Percentiles rank a stretch among this genome's conserved stretches.
phyloP scores from a whole-genome alignment of 2,797 vertebrate genomes.

The Apogon hyalosoma region DNA sequence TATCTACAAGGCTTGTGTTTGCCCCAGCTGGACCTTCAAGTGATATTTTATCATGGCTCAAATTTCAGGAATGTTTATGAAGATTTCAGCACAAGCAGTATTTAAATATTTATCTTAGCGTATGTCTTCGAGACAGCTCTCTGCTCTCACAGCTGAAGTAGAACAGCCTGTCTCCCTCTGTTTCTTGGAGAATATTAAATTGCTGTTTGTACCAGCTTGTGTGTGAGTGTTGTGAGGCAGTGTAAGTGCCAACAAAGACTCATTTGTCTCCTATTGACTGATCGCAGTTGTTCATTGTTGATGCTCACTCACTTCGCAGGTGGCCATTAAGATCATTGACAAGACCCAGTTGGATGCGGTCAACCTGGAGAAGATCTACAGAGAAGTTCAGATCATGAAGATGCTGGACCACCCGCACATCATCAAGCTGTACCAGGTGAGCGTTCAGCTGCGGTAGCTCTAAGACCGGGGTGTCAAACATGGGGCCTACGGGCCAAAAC shows the following conservation, averaged over 20 bases:
- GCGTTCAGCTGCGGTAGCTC: not conserved
- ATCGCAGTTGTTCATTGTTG: constrained; percentile 33
- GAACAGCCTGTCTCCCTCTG: constrained; percentile 25
- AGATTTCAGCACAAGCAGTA: constrained; percentile 11
- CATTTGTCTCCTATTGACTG: constrained; percentile 13
- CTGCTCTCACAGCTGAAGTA: constrained; percentile 11
- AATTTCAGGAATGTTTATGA: constrained; percentile 37
- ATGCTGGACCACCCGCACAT: constrained; percentile 98
- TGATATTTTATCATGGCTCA: constrained; percentile 43
- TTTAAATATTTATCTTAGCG: constrained; percentile 41
- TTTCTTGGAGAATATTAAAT: constrained; percentile 34
- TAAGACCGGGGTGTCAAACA: not conserved
- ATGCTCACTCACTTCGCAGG: constrained; percentile 79
- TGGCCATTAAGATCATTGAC: constrained; percentile 99
- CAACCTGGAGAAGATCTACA: constrained; percentile 98
- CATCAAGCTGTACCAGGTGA: constrained; percentile 98
- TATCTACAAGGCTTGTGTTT: constrained; percentile 41
- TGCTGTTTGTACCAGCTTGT: not conserved
- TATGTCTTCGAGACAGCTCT: constrained; percentile 23
- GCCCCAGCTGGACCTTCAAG: constrained; percentile 18
- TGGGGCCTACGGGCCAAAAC: too few relatives aligned
- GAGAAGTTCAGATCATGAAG: constrained; percentile 99
- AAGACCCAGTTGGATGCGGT: constrained; percentile 98
- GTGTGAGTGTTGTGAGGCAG: constrained; percentile 2
- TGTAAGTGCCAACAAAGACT: constrained; percentile 5